These are phyloP conservation scores for Cyprinodon brontotheroides DNA, from an alignment of 2,113 vertebrate species.

Conservation along the genomic window DNA sequence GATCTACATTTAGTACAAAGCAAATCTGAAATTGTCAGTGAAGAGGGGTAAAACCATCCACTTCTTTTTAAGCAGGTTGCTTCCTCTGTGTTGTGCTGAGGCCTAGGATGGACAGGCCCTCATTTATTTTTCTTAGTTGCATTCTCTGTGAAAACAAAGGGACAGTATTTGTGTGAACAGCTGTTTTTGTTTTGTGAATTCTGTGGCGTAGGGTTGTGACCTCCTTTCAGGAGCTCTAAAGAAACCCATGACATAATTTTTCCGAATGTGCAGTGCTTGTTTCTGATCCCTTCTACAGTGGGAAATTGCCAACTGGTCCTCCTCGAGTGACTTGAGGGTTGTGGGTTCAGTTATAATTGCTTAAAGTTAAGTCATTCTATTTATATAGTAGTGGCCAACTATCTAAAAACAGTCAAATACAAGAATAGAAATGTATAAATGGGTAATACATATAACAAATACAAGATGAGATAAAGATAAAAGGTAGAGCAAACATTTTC, in stretches of 20 bases:
- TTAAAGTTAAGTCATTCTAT: slow-evolving; percentile 1
- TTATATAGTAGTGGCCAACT: no score
- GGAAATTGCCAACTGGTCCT: slow-evolving; percentile 22
- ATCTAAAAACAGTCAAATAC: not conserved
- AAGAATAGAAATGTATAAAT: not conserved
- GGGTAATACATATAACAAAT: not conserved
- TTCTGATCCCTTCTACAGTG: slow-evolving; percentile 3
- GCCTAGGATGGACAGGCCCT: slow-evolving; percentile 44
- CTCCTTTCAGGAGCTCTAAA: slow-evolving; percentile 52
- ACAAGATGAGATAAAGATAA: not conserved
- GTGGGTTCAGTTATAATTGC: slow-evolving; percentile 32
- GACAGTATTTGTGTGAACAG: slow-evolving; percentile 59
- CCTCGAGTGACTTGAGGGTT: slow-evolving; percentile 10
- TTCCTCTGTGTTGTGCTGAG: slow-evolving; percentile 31
- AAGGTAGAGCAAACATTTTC: not conserved
- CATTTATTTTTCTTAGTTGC: slow-evolving; percentile 40
- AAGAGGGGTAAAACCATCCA: slow-evolving; percentile 40
- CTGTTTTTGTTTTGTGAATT: slow-evolving; percentile 67
- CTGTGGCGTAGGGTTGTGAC: slow-evolving; percentile 62
- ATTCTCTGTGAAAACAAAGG: slow-evolving; percentile 51
- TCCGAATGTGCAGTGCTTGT: slow-evolving; percentile 40
- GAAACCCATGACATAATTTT: slow-evolving; percentile 72
- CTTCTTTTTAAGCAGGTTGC: slow-evolving; percentile 27
- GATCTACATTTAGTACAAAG: not conserved
- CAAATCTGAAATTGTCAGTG: slow-evolving; percentile 45